Base-by-base conservation (phyloP, 2,113 vertebrate genomes). In the Indicator maculatus region DNA sequence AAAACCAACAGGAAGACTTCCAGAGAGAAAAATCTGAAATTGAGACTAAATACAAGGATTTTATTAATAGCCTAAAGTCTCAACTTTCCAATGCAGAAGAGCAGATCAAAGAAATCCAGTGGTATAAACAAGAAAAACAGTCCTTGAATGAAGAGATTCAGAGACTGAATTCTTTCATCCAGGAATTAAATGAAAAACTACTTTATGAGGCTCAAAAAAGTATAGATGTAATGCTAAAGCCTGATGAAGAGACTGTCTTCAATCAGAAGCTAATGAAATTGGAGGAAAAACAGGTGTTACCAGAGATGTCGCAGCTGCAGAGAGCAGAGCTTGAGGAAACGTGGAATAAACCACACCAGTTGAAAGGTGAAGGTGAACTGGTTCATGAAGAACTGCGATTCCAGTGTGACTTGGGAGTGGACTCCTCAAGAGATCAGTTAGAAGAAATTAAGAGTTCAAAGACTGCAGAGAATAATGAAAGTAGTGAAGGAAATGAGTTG, bases 121-220 rank as follows among this genome's bases (percentile, higher is more conserved):
- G 41, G 60, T 97, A 96, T 58, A 98, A 98, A 92, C 91, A 86
- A 15, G 98, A 98, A 86, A 98, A 98, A 64, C 97, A 98, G 69
- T 88, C 75, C 30, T 96, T 98, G 52, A 98, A 98, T 93, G 77
- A 89, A 61, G 97, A 98, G 70, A 93, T 98, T 89, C 60, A 81
- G 65, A 78, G 70, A 63, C 78, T 97, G n/a, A 92, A 93, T 58
- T 84, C 47, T 36, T 84, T 91, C 21, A 96, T 98, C 47, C 71
- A 90, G 31, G 94, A 97, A 64, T 95, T 98, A 86, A 98, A 96
- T 73, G 93, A 92, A 75, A 98, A 86, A 58, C 91, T 61, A 66
- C 83, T 93, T 50, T 81, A 96, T 65, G 97, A 98, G 76, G 73
- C 96, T 73, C 94, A 97, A 83, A 66, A 52, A 5, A 56, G 15